Evolutionary conservation across 2,888 invertebrate genomes (phyloP).

Genomic region (Trichogramma evanescens): DNA sequence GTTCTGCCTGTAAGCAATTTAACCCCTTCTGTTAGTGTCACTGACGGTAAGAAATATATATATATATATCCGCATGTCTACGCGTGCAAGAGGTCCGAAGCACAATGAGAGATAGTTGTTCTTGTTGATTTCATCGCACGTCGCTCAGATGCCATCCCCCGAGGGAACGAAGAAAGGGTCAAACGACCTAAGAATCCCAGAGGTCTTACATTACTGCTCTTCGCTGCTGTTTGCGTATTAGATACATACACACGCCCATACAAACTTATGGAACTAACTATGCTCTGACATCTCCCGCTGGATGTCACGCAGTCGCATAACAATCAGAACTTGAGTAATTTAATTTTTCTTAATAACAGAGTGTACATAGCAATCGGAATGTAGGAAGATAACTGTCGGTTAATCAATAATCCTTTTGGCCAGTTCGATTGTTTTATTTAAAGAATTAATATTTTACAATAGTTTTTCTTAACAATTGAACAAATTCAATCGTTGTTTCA

Average conservation of each 20-base stretch:
- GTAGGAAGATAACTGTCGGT: background rate
- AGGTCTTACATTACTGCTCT: conserved; percentile 29
- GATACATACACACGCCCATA: conserved; percentile 3
- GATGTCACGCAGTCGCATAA: conserved; percentile 8
- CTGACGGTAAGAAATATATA: conserved; percentile 37
- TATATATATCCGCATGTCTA: conserved; percentile 5
- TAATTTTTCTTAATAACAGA: background rate
- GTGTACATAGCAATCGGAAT: no score
- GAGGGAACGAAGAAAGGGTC: conserved; percentile 35
- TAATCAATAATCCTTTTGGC: background rate
- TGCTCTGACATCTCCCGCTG: conserved; percentile 25
- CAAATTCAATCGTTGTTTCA: background rate
- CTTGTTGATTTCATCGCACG: conserved; percentile 47
- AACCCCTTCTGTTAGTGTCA: conserved; percentile 45
- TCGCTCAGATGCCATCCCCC: conserved; percentile 33
- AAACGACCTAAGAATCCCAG: conserved; percentile 40
- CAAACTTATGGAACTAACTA: conserved; percentile 23
- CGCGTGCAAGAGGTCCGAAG: conserved; percentile 14
- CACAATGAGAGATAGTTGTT: conserved; percentile 39
- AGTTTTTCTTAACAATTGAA: no score
- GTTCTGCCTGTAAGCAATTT: conserved; percentile 29
- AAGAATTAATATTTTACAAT: no score
- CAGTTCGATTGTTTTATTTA: no score
- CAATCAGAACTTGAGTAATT: conserved; percentile 12
- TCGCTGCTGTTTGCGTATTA: no score